Evolutionary conservation across 1,140 invertebrate species (phyloP).

Genomic region (Calycopis cecrops): DNA sequence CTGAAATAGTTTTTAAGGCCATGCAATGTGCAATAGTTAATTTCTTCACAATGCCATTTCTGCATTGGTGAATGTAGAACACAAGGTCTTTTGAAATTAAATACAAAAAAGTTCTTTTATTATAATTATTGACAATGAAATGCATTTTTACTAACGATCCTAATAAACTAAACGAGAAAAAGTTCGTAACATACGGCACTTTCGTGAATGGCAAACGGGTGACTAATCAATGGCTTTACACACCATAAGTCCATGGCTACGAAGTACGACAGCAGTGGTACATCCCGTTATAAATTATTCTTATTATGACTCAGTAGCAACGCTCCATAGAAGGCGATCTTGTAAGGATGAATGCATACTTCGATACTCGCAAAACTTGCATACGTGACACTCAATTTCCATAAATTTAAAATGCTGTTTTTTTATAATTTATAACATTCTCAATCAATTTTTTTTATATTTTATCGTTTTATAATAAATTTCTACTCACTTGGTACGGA

Average conservation of each 20-base stretch:
- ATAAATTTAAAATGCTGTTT: background rate
- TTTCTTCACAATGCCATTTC: background rate
- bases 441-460: conserved; percentile 16
- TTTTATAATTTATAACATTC: conserved; percentile 16
- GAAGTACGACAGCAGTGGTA: conserved; percentile 40
- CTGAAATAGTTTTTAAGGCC: too few relatives aligned
- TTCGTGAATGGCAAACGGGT: too few relatives aligned
- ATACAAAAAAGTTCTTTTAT: background rate
- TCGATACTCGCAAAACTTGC: conserved; percentile 30
- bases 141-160: too few relatives aligned
- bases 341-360: conserved; percentile 38
- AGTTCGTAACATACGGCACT: too few relatives aligned
- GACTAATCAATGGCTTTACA: too few relatives aligned
- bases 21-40: background rate
- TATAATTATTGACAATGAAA: too few relatives aligned
- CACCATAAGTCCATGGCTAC: conserved; percentile 57
- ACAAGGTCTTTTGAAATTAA: background rate
- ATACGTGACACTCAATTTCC: conserved; percentile 49
- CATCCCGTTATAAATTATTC: conserved; percentile 63
- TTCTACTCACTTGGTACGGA: conserved; percentile 80
- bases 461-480: conserved; percentile 19
- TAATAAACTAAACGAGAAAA: too few relatives aligned
- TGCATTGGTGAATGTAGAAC: background rate
- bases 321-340: conserved; percentile 27
- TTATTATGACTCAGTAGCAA: conserved; percentile 54